These are phyloP conservation scores for Chloroceryle aenea DNA, from an alignment of 2,113 vertebrate genomes.

Conservation along the genomic window DNA sequence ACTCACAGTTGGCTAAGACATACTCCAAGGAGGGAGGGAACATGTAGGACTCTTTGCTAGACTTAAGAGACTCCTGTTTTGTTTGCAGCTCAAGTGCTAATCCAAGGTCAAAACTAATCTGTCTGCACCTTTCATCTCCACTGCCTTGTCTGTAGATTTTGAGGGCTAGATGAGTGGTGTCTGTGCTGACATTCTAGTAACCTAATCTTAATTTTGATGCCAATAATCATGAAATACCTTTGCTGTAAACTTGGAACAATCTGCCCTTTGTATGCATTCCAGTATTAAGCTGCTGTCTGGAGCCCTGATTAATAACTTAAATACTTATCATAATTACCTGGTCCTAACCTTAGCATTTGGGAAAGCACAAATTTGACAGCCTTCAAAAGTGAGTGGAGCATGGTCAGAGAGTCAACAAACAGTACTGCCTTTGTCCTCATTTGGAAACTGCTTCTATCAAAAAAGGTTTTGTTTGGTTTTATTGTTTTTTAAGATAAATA, in stretches of 20 bases:
- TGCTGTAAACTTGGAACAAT: neutral
- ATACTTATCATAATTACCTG: neutral
- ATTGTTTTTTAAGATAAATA: neutral
- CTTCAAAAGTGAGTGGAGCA: neutral
- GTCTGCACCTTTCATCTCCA: neutral
- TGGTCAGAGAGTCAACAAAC: neutral
- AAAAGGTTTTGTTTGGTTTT: neutral
- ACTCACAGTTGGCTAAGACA: neutral
- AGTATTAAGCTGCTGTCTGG: neutral
- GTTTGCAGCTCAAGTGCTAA: neutral
- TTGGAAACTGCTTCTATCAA: neutral
- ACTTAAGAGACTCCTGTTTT: neutral
- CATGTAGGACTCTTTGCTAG: neutral
- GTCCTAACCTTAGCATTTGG: neutral
- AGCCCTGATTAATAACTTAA: constrained; percentile 8
- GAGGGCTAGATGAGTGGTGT: neutral
- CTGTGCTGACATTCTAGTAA: neutral
- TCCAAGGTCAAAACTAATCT: neutral
- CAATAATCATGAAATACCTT: neutral
- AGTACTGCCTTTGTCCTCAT: neutral
- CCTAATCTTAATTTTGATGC: neutral
- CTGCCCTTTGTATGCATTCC: neutral
- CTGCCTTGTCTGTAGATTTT: neutral
- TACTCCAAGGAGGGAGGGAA: neutral
- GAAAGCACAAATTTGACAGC: neutral